Evolutionary conservation across 2,797 vertebrate species (phyloP).

Genomic region (Lutjanus argentimaculatus): DNA sequence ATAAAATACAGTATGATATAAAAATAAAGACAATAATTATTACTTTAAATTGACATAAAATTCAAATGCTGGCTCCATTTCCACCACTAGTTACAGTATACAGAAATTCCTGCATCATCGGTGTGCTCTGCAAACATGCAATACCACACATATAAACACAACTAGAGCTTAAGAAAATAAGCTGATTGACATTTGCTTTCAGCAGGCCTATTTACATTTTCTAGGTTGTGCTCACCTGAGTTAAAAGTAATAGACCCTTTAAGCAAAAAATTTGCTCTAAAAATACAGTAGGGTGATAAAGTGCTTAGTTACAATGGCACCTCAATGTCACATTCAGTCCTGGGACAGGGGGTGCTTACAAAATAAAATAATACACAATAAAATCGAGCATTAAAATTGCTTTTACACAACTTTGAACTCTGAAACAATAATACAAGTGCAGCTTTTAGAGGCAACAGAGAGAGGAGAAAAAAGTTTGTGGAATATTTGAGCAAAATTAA

Average conservation of each 20-base stretch:
- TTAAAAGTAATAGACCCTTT: constrained; percentile 36
- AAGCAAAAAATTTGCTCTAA: constrained; percentile 49
- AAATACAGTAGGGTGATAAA: constrained; percentile 80
- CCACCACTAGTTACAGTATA: constrained; percentile 64
- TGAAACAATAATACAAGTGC: constrained; percentile 30
- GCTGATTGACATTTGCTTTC: constrained; percentile 45
- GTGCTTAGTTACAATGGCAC: constrained; percentile 68
- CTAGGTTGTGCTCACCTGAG: constrained; percentile 35
- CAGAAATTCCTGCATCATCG: constrained; percentile 39
- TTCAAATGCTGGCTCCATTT: constrained; percentile 55
- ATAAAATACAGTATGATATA: constrained; percentile 64
- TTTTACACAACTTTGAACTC: constrained; percentile 32
- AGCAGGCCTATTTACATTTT: constrained; percentile 34
- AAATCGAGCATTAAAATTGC: constrained; percentile 19
- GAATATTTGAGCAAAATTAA: constrained; percentile 11
- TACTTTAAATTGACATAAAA: constrained; percentile 55
- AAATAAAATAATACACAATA: constrained; percentile 48
- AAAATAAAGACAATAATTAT: constrained; percentile 66
- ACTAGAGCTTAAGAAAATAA: constrained; percentile 52
- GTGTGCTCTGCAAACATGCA: constrained; percentile 39
- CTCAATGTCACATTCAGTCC: constrained; percentile 55
- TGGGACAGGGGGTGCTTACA: constrained; percentile 63
- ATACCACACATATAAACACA: constrained; percentile 51
- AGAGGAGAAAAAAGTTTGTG: constrained; percentile 18
- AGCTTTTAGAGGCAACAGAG: constrained; percentile 42